Base-by-base conservation (phyloP, 2,113 vertebrate species). In the Grammomys dolichurus region DNA sequence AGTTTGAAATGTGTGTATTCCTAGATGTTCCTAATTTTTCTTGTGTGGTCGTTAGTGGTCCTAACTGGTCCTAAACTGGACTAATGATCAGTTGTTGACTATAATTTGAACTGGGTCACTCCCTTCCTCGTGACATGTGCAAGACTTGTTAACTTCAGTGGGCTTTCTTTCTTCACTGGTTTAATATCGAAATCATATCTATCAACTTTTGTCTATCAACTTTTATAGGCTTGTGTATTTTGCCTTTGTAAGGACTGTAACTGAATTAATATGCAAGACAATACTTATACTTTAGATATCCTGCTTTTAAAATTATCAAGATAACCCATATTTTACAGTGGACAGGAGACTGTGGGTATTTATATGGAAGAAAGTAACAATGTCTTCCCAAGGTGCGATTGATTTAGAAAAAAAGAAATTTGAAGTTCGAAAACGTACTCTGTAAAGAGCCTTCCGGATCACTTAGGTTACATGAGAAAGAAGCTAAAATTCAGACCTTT, bases 251-350 rank as follows among this genome's bases (percentile, higher is more conserved):
- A 28, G 12, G 86, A 54, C 94, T 82, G 3, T 63, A 91, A 60
- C 5, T 87, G 36, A 89, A 78, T 77, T 48, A 63, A 76, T 77
- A 95, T 63, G 26, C 26, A 86, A 93, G 51, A 46, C 0, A 58
- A 14, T 67, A 16, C 51, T 89, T 78, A 86, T 56, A 88, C 77
- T 92, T 95, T 73, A 94, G 97, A 88, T 58, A 90, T 80, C 65
- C 81, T 75, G 63, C 14, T 95, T 95, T 93, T 95, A 92, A 87
- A 96, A 95, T 73, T 92, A 67, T 76, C 31, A 70, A 19, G 86
- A 65, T 70, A 77, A 90, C 24, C 56, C 58, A 58, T 93, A 65
- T n/a, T 75, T 91, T 54, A 33, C 72, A 28, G 9, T 48, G 24
- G 63, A 82, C 95, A 69, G 94, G 80, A 96, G 76, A 89, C 43